phyloP scores from a whole-genome alignment of 1,140 invertebrate species.

The Venturia canescens region DNA sequence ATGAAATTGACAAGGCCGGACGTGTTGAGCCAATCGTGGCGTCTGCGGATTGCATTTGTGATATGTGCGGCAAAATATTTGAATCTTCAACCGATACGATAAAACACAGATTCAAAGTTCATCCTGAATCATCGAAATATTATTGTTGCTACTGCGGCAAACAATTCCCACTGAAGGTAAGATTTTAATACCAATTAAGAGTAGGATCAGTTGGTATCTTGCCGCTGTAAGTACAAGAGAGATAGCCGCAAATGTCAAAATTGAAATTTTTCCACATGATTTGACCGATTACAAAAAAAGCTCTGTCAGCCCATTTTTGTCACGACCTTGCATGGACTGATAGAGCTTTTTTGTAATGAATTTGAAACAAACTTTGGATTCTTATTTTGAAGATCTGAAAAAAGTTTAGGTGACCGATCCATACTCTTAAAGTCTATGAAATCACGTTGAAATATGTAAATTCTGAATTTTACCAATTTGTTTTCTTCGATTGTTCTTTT shows the following conservation, averaged over 20 bases:
- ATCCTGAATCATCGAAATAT: constrained; percentile 81
- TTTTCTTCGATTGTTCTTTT: neutral
- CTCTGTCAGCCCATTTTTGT: too few relatives aligned
- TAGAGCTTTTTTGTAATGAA: too few relatives aligned
- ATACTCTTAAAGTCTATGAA: neutral
- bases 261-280: too few relatives aligned
- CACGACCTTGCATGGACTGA: too few relatives aligned
- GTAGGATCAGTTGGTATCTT: too few relatives aligned
- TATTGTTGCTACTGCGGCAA: constrained; percentile 83
- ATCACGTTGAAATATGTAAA: too few relatives aligned
- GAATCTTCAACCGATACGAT: constrained; percentile 81
- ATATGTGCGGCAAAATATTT: constrained; percentile 80
- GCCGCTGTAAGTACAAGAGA: too few relatives aligned
- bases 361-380: too few relatives aligned
- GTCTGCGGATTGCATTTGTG: constrained; percentile 73
- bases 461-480: constrained; percentile 9
- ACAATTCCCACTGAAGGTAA: constrained; percentile 83
- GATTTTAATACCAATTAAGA: neutral
- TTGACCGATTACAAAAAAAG: too few relatives aligned
- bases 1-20: constrained; percentile 71
- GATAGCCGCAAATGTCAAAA: too few relatives aligned
- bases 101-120: constrained; percentile 82
- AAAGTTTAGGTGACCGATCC: too few relatives aligned
- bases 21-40: neutral
- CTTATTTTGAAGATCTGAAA: too few relatives aligned